Conservation (phyloP, 2,113 vertebrate genomes). For the Orthonyx spaldingii region DNA sequence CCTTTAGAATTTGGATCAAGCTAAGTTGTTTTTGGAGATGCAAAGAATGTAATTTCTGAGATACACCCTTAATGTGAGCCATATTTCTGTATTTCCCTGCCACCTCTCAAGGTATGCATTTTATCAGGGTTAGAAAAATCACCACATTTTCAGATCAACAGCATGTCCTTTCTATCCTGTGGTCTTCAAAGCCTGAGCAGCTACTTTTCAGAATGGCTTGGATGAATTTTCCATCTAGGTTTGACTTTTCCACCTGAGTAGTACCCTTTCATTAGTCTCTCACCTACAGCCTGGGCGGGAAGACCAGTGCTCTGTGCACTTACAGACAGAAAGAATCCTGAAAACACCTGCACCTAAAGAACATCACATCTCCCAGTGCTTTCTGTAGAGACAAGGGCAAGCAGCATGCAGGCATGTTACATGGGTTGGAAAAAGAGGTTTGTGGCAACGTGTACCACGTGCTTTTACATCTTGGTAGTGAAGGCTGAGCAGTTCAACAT, state of each 20-base stretch:
- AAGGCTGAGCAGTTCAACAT: not conserved
- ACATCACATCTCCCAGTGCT: not conserved
- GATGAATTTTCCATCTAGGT: not conserved
- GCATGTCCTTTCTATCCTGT: not conserved
- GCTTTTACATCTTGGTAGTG: not conserved
- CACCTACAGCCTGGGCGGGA: not conserved
- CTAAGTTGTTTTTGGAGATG: not conserved
- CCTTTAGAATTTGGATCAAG: not conserved
- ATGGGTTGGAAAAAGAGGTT: not conserved
- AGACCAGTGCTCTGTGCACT: not conserved
- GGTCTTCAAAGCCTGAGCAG: not conserved
- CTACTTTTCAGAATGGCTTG: not conserved
- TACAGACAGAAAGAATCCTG: not conserved
- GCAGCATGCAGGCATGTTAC: not conserved
- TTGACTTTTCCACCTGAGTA: not conserved
- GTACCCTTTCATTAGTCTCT: not conserved
- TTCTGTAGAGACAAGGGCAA: not conserved
- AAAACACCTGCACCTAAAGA: not conserved
- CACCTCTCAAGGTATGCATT: accelerated
- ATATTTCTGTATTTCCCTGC: not conserved
- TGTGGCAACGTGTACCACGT: not conserved
- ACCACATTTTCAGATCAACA: not conserved
- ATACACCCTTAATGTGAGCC: not conserved
- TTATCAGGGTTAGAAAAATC: not conserved
- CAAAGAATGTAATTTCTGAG: not conserved